Conservation (phyloP, 2,888 invertebrate species). For the Pammene fasciana region DNA sequence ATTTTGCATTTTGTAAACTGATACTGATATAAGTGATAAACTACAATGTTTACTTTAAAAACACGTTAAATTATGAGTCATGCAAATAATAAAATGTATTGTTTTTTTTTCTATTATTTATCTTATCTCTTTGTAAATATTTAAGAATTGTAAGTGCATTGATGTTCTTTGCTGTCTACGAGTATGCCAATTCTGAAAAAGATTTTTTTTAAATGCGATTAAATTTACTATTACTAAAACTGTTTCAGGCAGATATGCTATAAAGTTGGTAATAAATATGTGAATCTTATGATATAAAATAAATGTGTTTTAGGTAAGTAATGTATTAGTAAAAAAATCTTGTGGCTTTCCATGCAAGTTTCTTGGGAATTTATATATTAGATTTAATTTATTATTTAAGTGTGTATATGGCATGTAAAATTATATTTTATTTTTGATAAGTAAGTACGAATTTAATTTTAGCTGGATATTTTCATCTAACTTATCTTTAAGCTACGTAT, state of each 20-base stretch:
- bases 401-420: slow-evolving; percentile 11
- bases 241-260: too few relatives aligned
- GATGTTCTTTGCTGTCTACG: too few relatives aligned
- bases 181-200: too few relatives aligned
- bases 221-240: too few relatives aligned
- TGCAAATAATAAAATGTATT: too few relatives aligned
- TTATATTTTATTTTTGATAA: slow-evolving; percentile 12
- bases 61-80: too few relatives aligned
- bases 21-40: slow-evolving; percentile 7
- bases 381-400: neutral
- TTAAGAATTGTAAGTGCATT: too few relatives aligned
- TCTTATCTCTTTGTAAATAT: too few relatives aligned
- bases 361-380: neutral
- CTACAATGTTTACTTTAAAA: too few relatives aligned
- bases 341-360: neutral
- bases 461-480: neutral
- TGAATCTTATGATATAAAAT: neutral
- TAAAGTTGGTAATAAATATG: neutral
- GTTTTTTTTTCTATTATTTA: too few relatives aligned
- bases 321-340: too few relatives aligned
- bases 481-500: neutral
- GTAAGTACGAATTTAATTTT: slow-evolving; percentile 2
- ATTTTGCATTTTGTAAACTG: slow-evolving; percentile 11
- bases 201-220: too few relatives aligned
- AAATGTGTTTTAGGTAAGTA: neutral